These are phyloP conservation scores for Mormyrus lacerda DNA, from an alignment of 2,113 vertebrate species.

Conservation along the genomic window DNA sequence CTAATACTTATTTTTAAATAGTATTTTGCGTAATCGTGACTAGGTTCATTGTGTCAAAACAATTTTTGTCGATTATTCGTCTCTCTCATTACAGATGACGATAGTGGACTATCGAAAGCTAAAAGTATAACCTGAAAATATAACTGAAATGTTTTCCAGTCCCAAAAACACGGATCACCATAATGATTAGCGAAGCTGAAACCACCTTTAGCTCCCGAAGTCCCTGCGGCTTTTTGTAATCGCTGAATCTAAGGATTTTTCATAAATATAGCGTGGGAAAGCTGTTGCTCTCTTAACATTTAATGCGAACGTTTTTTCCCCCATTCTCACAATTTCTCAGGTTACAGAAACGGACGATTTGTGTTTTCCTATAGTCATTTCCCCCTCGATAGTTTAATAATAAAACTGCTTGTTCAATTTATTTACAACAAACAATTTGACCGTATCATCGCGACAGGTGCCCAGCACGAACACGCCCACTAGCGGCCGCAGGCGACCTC, in stretches of 20 bases:
- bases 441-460: not conserved
- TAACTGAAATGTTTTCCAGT: not conserved
- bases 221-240: not conserved
- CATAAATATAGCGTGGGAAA: not conserved
- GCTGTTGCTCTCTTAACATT: not conserved
- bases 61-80: not conserved
- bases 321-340: not conserved
- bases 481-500: not conserved
- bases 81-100: not conserved
- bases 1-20: not conserved
- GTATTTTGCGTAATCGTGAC: not conserved
- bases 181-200: not conserved
- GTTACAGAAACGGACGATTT: not conserved
- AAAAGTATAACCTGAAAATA: not conserved
- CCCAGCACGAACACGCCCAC: not conserved
- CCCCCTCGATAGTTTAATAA: not conserved
- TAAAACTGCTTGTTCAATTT: not conserved
- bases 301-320: not conserved
- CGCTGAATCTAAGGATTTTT: not conserved
- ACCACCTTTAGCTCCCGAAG: not conserved
- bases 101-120: not conserved
- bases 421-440: not conserved
- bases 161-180: not conserved
- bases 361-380: not conserved
- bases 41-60: not conserved